These are phyloP conservation scores for Chaetodon auriga DNA, from an alignment of 2,113 vertebrate species.

Conservation along the genomic window DNA sequence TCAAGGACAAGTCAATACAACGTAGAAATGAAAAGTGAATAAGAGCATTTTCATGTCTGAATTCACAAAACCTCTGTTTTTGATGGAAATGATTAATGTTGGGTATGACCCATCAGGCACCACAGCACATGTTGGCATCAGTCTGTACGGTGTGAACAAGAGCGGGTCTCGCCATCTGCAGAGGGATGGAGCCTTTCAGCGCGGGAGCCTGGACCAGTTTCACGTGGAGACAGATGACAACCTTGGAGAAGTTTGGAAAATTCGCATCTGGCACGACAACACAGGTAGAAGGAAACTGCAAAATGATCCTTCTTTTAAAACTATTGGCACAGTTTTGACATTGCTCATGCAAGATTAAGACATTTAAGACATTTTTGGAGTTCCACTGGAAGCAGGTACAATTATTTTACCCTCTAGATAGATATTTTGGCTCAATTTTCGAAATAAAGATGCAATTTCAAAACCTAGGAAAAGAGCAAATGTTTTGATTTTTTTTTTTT, in stretches of 20 bases:
- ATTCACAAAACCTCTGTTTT: neutral
- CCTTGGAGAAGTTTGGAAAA: slow-evolving; percentile 88
- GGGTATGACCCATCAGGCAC: slow-evolving; percentile 76
- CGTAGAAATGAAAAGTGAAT: neutral
- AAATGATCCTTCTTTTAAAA: neutral
- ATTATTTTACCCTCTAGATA: neutral
- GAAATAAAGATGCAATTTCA: neutral
- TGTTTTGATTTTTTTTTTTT: neutral
- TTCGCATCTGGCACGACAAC: slow-evolving; percentile 89
- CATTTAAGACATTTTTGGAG: too few species aligned
- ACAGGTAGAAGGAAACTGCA: slow-evolving; percentile 76
- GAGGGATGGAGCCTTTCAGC: slow-evolving; percentile 84
- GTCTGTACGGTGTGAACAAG: slow-evolving; percentile 84
- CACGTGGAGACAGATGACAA: slow-evolving; percentile 85
- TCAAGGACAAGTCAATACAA: neutral
- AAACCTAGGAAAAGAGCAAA: neutral
- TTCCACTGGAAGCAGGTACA: neutral
- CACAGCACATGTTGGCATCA: slow-evolving; percentile 86
- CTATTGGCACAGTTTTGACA: too few species aligned
- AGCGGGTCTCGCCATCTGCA: slow-evolving; percentile 86
- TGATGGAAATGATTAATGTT: neutral
- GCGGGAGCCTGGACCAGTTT: slow-evolving; percentile 84
- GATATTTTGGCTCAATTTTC: neutral
- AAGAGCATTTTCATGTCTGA: neutral
- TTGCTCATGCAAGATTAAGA: neutral